A percentile compares a stretch with the other conserved stretches of the same genome.
Evolutionary conservation across 2,888 invertebrate species (phyloP).

Genomic region (Augochlorella aurata): DNA sequence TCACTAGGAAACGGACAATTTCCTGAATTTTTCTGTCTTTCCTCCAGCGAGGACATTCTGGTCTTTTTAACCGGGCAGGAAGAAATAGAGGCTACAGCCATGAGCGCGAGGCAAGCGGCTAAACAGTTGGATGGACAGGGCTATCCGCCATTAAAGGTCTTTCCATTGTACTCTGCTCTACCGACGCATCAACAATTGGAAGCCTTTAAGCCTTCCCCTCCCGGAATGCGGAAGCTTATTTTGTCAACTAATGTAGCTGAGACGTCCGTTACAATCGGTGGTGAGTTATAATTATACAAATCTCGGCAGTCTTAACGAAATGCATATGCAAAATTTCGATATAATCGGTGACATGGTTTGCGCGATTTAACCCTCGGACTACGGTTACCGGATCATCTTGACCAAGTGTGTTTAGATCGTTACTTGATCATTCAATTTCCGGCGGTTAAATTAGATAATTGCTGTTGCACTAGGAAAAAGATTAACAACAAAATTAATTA

Average conservation of each 20-base stretch:
- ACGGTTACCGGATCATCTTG: too few species aligned
- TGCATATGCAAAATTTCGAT: neutral
- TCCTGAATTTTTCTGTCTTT: conserved; percentile 52
- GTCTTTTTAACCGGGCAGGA: conserved; percentile 98
- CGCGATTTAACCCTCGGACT: neutral
- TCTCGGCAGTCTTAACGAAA: neutral
- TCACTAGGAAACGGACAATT: conserved; percentile 25
- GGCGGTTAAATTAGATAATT: too few species aligned
- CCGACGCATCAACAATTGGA: conserved; percentile 93
- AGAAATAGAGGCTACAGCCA: conserved; percentile 94
- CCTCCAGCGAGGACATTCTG: conserved; percentile 91
- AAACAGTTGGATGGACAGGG: conserved; percentile 86
- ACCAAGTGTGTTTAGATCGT: too few species aligned
- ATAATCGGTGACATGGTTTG: neutral
- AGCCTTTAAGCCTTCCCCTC: conserved; percentile 90
- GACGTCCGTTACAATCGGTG: conserved; percentile 97
- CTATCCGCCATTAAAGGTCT: conserved; percentile 87
- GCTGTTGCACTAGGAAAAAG: too few species aligned
- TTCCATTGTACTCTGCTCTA: conserved; percentile 95
- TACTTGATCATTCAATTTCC: too few species aligned
- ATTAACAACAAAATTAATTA: too few species aligned
- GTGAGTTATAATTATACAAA: conserved; percentile 72
- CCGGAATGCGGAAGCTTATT: conserved; percentile 93
- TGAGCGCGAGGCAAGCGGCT: conserved; percentile 88
- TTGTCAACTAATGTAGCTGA: conserved; percentile 99